These are phyloP conservation scores for Mergus octosetaceus DNA, from an alignment of 2,797 vertebrate genomes.

Conservation along the genomic window DNA sequence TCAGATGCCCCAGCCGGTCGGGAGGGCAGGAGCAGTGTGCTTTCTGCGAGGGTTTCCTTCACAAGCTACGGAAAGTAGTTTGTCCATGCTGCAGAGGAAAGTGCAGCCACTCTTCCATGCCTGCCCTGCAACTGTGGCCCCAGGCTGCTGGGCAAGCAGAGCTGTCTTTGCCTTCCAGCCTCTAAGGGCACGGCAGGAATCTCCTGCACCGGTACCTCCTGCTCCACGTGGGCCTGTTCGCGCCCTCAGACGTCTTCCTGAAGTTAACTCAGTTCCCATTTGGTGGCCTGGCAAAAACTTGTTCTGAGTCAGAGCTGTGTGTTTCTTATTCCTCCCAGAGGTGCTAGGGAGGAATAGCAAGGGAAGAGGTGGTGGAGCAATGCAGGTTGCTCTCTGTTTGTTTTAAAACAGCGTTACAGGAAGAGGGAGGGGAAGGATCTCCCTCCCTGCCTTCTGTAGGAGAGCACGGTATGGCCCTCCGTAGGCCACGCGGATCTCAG, in stretches of 20 bases:
- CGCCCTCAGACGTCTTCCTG: background rate
- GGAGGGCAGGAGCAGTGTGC: rapidly evolving
- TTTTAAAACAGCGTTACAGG: background rate
- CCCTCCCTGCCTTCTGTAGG: background rate
- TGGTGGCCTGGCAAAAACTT: background rate
- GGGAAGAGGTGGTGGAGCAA: background rate
- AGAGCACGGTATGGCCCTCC: background rate
- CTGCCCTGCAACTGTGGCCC: background rate
- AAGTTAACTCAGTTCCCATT: background rate
- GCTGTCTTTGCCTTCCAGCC: too few species aligned
- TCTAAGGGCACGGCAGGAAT: too few species aligned
- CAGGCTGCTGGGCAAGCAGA: background rate
- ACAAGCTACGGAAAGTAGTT: background rate
- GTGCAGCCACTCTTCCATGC: background rate
- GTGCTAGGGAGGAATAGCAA: background rate
- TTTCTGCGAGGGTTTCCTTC: background rate
- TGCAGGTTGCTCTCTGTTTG: background rate
- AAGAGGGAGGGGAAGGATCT: background rate
- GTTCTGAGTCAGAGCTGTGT: background rate
- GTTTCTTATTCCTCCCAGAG: background rate
- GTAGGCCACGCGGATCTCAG: background rate
- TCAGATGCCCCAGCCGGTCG: rapidly evolving
- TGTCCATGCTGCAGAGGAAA: background rate
- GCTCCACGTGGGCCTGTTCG: background rate
- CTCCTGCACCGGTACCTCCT: background rate